Conservation (phyloP, 2,888 invertebrate species). For the Camponotus fellah region DNA sequence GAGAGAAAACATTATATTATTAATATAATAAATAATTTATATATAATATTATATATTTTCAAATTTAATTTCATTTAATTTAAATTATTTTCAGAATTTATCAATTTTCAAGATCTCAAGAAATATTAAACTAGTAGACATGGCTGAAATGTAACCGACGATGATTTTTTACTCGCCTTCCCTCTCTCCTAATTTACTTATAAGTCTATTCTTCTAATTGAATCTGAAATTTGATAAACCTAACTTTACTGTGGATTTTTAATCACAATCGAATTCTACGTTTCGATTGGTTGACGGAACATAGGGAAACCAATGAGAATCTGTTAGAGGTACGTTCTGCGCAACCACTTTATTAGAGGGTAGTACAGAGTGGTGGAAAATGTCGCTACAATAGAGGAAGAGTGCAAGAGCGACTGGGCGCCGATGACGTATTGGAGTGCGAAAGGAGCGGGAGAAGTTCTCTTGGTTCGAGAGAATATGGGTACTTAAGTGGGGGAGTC, state of each 20-base stretch:
- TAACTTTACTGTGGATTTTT: too few species aligned
- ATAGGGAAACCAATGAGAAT: neutral
- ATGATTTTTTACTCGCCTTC: neutral
- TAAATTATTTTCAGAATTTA: neutral
- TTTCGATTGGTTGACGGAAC: neutral
- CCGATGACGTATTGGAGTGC: conserved; percentile 39
- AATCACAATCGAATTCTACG: neutral
- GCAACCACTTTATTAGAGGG: neutral
- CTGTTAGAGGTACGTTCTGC: neutral
- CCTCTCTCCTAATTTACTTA: neutral
- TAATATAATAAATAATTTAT: neutral
- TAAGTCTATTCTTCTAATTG: neutral
- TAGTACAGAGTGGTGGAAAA: conserved; percentile 46
- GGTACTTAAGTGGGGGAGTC: conserved; percentile 63
- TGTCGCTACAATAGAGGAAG: conserved; percentile 53
- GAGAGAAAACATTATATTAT: neutral
- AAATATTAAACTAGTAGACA: neutral
- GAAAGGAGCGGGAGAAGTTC: conserved; percentile 61
- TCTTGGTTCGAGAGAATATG: conserved; percentile 15
- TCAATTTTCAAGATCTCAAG: neutral
- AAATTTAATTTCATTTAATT: too few species aligned
- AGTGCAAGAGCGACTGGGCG: conserved; percentile 59
- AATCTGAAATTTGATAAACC: too few species aligned
- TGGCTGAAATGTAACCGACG: neutral
- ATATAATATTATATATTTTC: neutral